A percentile compares a stretch with the other conserved stretches of the same genome.
phyloP scores from a whole-genome alignment of 2,113 vertebrate species.

The Jacana jacana region DNA sequence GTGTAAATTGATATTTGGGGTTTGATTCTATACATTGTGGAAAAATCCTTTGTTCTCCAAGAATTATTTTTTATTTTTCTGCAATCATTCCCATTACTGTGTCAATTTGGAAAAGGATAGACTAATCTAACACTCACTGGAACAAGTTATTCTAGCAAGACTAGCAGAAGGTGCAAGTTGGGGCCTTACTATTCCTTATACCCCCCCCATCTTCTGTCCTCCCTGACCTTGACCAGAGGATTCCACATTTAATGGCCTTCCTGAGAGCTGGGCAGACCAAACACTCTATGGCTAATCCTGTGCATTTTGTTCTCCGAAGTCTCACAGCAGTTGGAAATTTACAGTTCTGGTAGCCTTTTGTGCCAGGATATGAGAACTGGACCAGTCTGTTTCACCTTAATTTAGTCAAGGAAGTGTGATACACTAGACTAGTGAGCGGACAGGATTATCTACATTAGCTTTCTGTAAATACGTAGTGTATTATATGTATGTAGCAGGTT shows the following conservation, averaged over 20 bases:
- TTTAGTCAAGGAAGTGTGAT: background rate
- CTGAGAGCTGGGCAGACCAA: background rate
- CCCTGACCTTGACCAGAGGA: background rate
- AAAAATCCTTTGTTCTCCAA: fast-evolving
- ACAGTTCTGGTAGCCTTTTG: background rate
- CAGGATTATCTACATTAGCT: background rate
- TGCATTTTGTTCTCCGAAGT: background rate
- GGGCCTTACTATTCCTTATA: background rate
- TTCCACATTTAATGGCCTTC: background rate
- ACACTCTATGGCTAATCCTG: background rate
- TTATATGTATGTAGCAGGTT: background rate
- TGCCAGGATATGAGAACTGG: background rate
- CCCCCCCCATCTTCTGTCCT: background rate
- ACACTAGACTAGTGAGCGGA: background rate
- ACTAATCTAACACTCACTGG: background rate
- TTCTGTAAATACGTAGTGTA: background rate
- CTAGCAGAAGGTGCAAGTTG: fast-evolving
- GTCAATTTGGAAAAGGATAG: background rate
- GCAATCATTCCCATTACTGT: background rate
- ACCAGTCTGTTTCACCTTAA: background rate
- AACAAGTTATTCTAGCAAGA: background rate
- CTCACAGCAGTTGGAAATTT: background rate
- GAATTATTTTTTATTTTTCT: background rate
- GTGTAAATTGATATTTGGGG: fast-evolving
- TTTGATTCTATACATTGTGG: background rate